phyloP scores from a whole-genome alignment of 2,113 vertebrate species.

The Todiramphus saurophagus region DNA sequence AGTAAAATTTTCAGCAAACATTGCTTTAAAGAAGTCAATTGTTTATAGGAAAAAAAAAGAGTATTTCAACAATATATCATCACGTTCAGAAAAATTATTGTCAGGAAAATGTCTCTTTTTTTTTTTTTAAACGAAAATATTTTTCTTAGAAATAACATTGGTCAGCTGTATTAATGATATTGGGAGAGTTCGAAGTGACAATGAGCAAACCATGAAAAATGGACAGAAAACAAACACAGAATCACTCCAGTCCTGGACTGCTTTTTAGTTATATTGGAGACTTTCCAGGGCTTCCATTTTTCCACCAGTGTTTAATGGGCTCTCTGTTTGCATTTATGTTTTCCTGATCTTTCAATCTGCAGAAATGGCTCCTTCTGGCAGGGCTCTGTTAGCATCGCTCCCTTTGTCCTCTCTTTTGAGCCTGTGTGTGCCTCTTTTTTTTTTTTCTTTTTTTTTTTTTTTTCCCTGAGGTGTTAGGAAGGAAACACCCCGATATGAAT shows the following conservation, averaged over 20 bases:
- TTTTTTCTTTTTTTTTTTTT: neutral
- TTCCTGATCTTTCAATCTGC: constrained; percentile 56
- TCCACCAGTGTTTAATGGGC: constrained; percentile 63
- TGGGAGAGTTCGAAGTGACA: constrained; percentile 52
- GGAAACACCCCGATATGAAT: neutral
- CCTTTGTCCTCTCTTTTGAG: neutral
- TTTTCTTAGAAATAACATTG: constrained; percentile 40
- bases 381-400: neutral
- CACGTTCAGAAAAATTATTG: neutral
- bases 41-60: constrained; percentile 22
- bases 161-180: constrained; percentile 56
- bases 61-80: constrained; percentile 42
- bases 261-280: constrained; percentile 65
- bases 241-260: constrained; percentile 52
- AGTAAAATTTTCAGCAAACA: constrained; percentile 14
- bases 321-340: constrained; percentile 70
- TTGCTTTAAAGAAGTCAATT: neutral
- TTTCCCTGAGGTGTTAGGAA: neutral
- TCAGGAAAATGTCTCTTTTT: constrained; percentile 18
- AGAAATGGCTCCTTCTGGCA: constrained; percentile 39
- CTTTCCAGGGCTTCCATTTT: constrained; percentile 69
- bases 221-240: constrained; percentile 65
- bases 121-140: constrained; percentile 36
- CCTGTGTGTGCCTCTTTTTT: neutral
- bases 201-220: constrained; percentile 66